Evolutionary conservation across 2,888 invertebrate genomes (phyloP).

Genomic region (Parelbella ahira): DNA sequence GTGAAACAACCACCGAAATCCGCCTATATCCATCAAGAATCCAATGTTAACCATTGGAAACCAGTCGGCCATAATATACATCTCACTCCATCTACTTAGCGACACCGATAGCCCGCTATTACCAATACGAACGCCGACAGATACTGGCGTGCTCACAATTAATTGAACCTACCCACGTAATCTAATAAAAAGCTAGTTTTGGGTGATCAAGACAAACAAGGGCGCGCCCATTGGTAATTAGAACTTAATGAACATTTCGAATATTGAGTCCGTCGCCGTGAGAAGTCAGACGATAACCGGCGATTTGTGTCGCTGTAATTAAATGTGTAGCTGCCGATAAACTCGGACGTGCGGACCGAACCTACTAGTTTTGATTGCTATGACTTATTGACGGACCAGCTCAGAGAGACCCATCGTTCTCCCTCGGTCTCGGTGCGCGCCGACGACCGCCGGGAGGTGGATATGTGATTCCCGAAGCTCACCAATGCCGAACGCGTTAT

Average conservation of each 20-base stretch:
- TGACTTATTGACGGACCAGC: slow-evolving; percentile 58
- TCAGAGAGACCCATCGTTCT: slow-evolving; percentile 42
- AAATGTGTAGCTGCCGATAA: slow-evolving; percentile 78
- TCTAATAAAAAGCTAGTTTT: slow-evolving; percentile 79
- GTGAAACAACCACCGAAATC: slow-evolving; percentile 37
- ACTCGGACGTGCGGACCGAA: slow-evolving; percentile 55
- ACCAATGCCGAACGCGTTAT: slow-evolving; percentile 50
- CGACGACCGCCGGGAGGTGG: no score
- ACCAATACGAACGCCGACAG: slow-evolving; percentile 72
- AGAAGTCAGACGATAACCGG: slow-evolving; percentile 76
- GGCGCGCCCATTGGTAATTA: slow-evolving; percentile 78
- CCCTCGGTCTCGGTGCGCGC: slow-evolving; percentile 36
- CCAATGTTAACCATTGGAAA: slow-evolving; percentile 53
- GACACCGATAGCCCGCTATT: slow-evolving; percentile 73
- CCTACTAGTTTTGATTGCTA: slow-evolving; percentile 69
- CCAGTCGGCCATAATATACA: slow-evolving; percentile 55
- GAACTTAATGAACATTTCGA: slow-evolving; percentile 77
- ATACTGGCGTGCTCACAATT: slow-evolving; percentile 71
- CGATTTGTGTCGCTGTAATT: slow-evolving; percentile 80
- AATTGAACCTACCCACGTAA: slow-evolving; percentile 79
- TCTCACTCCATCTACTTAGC: slow-evolving; percentile 71
- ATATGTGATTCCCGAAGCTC: no score
- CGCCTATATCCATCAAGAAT: slow-evolving; percentile 39
- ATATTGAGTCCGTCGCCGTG: slow-evolving; percentile 77
- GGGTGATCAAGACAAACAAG: slow-evolving; percentile 78